Percentiles rank a stretch among this genome's conserved stretches.
phyloP scores from a whole-genome alignment of 2,888 invertebrate genomes.

The Rhagonycha fulva region DNA sequence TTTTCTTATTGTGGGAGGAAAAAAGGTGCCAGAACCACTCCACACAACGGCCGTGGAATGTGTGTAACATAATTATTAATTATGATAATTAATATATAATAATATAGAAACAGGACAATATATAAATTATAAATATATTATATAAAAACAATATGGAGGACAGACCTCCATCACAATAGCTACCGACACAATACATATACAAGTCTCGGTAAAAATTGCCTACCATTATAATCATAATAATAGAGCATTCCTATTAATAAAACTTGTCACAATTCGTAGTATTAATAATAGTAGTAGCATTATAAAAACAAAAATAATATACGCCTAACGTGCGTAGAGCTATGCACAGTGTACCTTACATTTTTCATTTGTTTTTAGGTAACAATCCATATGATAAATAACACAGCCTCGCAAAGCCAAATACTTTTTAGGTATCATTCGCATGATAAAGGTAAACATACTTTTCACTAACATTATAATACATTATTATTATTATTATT shows the following conservation, averaged over 20 bases:
- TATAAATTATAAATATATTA: constrained; percentile 55
- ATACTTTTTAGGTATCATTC: constrained; percentile 59
- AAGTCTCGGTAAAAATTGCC: constrained; percentile 50
- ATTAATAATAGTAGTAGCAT: constrained; percentile 22
- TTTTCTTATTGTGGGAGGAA: constrained; percentile 10
- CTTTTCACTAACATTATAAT: constrained; percentile 43
- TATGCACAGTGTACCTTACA: constrained; percentile 41
- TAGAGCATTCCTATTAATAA: constrained; percentile 48
- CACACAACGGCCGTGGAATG: constrained; percentile 50
- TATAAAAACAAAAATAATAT: constrained; percentile 36
- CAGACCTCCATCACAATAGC: constrained; percentile 53
- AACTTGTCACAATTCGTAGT: constrained; percentile 34
- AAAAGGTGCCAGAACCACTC: constrained; percentile 49
- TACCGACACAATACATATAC: constrained; percentile 51
- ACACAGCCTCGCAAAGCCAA: constrained; percentile 67
- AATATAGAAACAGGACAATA: constrained; percentile 50
- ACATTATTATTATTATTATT: constrained; percentile 38
- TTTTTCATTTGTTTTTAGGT: constrained; percentile 40
- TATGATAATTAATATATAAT: constrained; percentile 28
- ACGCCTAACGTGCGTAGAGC: constrained; percentile 48
- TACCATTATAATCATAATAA: constrained; percentile 38
- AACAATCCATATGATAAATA: constrained; percentile 56
- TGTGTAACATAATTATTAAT: constrained; percentile 28
- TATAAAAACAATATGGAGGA: constrained; percentile 52
- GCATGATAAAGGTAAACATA: constrained; percentile 39